phyloP scores from a whole-genome alignment of 2,113 vertebrate genomes.

The Microtus oregoni region DNA sequence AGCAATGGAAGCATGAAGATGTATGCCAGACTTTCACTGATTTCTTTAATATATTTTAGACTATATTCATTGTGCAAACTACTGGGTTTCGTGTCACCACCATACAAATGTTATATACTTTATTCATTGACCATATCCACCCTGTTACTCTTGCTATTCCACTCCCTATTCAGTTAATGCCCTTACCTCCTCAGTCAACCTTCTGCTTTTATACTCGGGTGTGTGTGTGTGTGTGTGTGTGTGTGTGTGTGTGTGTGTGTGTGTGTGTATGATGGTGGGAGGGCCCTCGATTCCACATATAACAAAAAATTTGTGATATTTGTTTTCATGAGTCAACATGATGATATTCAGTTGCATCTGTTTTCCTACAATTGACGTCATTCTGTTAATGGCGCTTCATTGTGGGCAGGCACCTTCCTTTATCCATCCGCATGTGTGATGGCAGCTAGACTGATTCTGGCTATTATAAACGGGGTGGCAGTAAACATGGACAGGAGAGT shows the following conservation, averaged over 20 bases:
- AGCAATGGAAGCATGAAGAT: not conserved
- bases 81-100: not conserved
- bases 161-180: not conserved
- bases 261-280: too few relatives aligned
- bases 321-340: not conserved
- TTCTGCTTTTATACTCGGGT: not conserved
- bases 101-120: not conserved
- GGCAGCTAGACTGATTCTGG: not conserved
- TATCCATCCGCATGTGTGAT: not conserved
- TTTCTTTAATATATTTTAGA: not conserved
- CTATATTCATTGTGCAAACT: not conserved
- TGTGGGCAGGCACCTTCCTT: fast-evolving
- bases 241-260: not conserved
- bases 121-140: not conserved
- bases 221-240: not conserved
- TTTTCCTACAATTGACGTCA: not conserved
- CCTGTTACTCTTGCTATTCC: not conserved
- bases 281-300: not conserved
- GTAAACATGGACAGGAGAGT: not conserved
- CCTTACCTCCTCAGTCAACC: not conserved
- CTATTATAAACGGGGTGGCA: not conserved
- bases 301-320: not conserved
- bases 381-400: not conserved
- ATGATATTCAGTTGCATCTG: not conserved
- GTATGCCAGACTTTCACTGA: not conserved